Evolutionary conservation across 2,888 invertebrate species (phyloP).

Genomic region (Marasmarcha lunaedactyla): DNA sequence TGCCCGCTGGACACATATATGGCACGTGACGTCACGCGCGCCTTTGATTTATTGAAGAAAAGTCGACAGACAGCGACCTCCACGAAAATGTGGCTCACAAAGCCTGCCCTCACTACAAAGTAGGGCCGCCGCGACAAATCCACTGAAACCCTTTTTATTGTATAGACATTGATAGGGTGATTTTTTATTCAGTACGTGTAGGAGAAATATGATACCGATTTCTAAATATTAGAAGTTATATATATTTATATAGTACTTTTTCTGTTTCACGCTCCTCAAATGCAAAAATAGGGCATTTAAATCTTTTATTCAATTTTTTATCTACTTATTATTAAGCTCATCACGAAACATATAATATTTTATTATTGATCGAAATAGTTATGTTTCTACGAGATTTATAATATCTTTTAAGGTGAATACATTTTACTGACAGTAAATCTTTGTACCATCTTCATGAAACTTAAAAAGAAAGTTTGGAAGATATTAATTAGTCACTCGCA

Average conservation of each 20-base stretch:
- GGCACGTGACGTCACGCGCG: slow-evolving; percentile 51
- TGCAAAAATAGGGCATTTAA: too few relatives aligned
- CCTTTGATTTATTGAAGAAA: slow-evolving; percentile 54
- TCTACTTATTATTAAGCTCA: too few relatives aligned
- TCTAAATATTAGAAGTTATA: too few relatives aligned
- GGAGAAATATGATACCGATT: too few relatives aligned
- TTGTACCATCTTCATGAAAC: neutral
- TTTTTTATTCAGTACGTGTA: too few relatives aligned
- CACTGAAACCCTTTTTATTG: slow-evolving; percentile 43
- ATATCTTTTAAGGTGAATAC: neutral
- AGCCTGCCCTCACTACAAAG: neutral
- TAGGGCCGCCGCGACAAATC: slow-evolving; percentile 26
- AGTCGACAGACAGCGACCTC: slow-evolving; percentile 23
- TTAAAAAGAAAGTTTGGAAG: neutral
- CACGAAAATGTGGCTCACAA: slow-evolving; percentile 35
- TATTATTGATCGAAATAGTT: neutral
- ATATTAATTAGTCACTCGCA: too few relatives aligned
- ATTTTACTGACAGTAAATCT: neutral
- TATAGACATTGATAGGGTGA: slow-evolving; percentile 31
- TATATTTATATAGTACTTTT: too few relatives aligned
- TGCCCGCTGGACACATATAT: slow-evolving; percentile 36
- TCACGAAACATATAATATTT: neutral
- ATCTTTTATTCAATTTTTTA: too few relatives aligned
- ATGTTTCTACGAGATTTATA: neutral
- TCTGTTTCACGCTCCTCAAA: too few relatives aligned